Evolutionary conservation across 2,797 vertebrate species (phyloP).

Genomic region (Thamnophis elegans): DNA sequence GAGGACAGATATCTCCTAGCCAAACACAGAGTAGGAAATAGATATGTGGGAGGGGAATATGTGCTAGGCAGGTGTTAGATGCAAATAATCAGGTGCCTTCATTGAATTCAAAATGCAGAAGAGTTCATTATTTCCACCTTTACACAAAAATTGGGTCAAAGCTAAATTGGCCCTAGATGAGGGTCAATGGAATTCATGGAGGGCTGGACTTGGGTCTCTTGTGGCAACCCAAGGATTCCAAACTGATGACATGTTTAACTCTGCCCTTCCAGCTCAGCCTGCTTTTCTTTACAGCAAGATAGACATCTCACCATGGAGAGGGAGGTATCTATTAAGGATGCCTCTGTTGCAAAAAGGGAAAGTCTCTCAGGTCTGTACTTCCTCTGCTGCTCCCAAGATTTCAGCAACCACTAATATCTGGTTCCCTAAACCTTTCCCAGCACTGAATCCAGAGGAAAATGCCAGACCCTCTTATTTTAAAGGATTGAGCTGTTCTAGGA

Average conservation of each 20-base stretch:
- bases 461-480: neutral
- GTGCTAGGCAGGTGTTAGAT: neutral
- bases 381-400: neutral
- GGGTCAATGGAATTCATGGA: neutral
- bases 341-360: neutral
- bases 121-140: neutral
- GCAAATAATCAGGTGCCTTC: neutral
- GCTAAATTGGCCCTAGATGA: neutral
- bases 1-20: neutral
- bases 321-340: neutral
- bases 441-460: neutral
- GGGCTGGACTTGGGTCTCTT: neutral
- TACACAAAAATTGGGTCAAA: neutral
- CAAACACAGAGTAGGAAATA: neutral
- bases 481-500: neutral
- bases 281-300: neutral
- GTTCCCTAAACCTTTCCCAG: neutral
- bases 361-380: neutral
- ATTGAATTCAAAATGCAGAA: neutral
- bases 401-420: neutral
- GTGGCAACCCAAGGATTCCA: neutral
- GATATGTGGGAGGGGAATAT: neutral
- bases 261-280: neutral
- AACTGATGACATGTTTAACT: neutral
- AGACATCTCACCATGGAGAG: neutral